phyloP scores from a whole-genome alignment of 2,797 vertebrate species.

The Myripristis jacobus region DNA sequence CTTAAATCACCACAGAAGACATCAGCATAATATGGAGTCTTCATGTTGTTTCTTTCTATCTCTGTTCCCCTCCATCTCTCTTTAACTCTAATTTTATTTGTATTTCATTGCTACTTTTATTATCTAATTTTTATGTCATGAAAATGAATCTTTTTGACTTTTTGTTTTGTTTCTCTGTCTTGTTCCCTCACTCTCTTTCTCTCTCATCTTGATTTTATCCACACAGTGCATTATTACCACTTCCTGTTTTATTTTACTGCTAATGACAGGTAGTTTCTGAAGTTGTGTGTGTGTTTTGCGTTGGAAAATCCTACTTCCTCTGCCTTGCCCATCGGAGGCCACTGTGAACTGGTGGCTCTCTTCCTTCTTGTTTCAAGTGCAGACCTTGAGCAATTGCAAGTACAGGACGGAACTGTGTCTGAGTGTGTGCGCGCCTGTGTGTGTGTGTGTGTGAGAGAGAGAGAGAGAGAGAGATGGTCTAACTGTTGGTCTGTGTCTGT shows the following conservation, averaged over 20 bases:
- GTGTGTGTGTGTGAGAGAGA: background rate
- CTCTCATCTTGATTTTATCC: no score
- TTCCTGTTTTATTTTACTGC: constrained; percentile 16
- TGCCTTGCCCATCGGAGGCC: constrained; percentile 24
- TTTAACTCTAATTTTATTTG: background rate
- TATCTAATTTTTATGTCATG: no score
- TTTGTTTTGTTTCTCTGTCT: constrained; percentile 4
- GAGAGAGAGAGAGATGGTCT: constrained; percentile 1
- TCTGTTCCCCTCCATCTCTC: background rate
- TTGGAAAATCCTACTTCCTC: constrained; percentile 55
- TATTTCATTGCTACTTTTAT: no score
- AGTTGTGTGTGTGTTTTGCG: constrained; percentile 19
- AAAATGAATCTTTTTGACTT: background rate
- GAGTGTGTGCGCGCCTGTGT: background rate
- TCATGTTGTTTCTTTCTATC: background rate
- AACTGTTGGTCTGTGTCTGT: constrained; percentile 26
- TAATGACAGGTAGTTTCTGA: constrained; percentile 46
- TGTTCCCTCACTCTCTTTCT: background rate
- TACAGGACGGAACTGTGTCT: background rate
- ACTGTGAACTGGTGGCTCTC: background rate
- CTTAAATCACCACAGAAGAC: no score
- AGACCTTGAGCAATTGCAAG: constrained; percentile 26
- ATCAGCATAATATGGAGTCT: background rate
- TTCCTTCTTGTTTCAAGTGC: constrained; percentile 53
- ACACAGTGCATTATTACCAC: constrained; percentile 11